A percentile compares a stretch with the other conserved stretches of the same genome.
phyloP scores from a whole-genome alignment of 2,797 vertebrate genomes.

The Gobio occitaniae region DNA sequence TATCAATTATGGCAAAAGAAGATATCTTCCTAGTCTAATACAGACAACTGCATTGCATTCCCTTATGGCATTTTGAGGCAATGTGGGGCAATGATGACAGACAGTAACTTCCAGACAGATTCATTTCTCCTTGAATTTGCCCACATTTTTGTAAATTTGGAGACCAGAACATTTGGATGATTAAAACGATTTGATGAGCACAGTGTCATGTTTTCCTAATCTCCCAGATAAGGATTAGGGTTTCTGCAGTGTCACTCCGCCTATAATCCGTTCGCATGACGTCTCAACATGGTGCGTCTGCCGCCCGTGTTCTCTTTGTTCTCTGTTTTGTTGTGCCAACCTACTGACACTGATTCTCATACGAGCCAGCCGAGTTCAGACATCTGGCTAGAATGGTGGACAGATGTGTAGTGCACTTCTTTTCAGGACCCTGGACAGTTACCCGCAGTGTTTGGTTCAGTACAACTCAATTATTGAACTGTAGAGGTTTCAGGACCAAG shows the following conservation, averaged over 20 bases:
- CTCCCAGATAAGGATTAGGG: conserved; percentile 77
- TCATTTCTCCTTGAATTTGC: conserved; percentile 25
- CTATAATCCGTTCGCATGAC: conserved; percentile 69
- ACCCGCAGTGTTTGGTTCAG: not conserved
- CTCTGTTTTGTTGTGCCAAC: conserved; percentile 49
- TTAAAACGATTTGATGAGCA: conserved; percentile 73
- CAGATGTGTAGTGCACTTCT: conserved; percentile 31
- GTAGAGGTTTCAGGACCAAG: conserved; percentile 41
- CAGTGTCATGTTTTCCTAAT: conserved; percentile 75
- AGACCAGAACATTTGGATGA: conserved; percentile 73
- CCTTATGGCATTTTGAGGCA: not conserved
- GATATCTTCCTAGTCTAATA: not conserved
- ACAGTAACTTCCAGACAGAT: conserved; percentile 32
- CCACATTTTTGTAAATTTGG: conserved; percentile 53
- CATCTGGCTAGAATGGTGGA: conserved; percentile 30
- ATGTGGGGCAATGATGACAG: conserved; percentile 6
- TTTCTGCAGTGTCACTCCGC: conserved; percentile 66
- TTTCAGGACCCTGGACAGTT: conserved; percentile 31
- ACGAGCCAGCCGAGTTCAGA: conserved; percentile 24
- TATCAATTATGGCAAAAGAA: conserved; percentile 5
- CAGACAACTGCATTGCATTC: not conserved
- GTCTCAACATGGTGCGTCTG: conserved; percentile 45
- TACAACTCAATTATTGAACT: conserved; percentile 13
- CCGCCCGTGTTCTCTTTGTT: conserved; percentile 50
- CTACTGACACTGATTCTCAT: conserved; percentile 36